Evolutionary conservation across 2,888 invertebrate genomes (phyloP).

Genomic region (Elgonia sp.): DNA sequence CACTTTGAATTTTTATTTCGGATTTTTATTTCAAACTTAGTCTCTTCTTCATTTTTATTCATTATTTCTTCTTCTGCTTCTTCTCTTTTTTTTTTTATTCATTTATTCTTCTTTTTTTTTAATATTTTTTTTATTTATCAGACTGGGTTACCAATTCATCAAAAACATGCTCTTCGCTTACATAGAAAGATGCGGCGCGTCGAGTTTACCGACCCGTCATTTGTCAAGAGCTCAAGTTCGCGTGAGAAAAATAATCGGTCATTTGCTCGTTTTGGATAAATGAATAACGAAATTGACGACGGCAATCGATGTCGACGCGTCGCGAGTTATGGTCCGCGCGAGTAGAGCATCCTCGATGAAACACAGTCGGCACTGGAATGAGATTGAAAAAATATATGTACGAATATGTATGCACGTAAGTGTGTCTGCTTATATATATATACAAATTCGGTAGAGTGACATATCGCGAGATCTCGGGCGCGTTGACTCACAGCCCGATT

Average conservation of each 20-base stretch:
- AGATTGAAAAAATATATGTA: constrained; percentile 82
- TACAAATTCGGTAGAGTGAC: constrained; percentile 73
- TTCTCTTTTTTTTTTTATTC: constrained; percentile 27
- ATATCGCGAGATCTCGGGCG: constrained; percentile 61
- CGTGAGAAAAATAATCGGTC: constrained; percentile 23
- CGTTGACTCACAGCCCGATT: constrained; percentile 72
- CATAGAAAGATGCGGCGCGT: constrained; percentile 44
- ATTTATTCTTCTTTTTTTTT: constrained; percentile 39
- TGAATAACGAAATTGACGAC: constrained; percentile 5
- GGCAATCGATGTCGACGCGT: constrained; percentile 41
- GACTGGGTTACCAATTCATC: constrained; percentile 73
- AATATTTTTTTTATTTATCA: constrained; percentile 59
- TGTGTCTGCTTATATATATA: constrained; percentile 68
- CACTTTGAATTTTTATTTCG: constrained; percentile 28
- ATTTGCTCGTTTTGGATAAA: constrained; percentile 12
- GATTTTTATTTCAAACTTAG: constrained; percentile 63
- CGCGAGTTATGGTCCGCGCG: constrained; percentile 42
- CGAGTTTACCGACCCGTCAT: constrained; percentile 12
- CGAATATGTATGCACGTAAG: constrained; percentile 75
- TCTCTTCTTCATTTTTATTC: constrained; percentile 31
- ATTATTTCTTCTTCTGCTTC: constrained; percentile 28
- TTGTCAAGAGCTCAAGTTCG: constrained; percentile 10
- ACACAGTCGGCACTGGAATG: constrained; percentile 79
- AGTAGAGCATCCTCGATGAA: constrained; percentile 68
- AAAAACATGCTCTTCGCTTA: constrained; percentile 59